Evolutionary conservation across 2,113 vertebrate genomes (phyloP).

Genomic region (Syrrhaptes paradoxus): DNA sequence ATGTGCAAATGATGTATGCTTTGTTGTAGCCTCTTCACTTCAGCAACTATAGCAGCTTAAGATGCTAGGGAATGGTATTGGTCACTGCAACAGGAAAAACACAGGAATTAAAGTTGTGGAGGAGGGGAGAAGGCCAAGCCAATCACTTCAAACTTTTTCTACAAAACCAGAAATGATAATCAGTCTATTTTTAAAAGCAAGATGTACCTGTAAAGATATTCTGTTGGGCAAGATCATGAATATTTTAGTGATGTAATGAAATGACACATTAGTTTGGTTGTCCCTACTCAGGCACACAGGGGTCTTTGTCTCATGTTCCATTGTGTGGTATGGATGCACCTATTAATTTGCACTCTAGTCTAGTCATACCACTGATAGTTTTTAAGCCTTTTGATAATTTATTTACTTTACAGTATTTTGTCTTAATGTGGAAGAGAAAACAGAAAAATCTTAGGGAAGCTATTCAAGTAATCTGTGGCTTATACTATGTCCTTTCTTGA

Average conservation of each 20-base stretch:
- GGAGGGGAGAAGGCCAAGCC: not conserved
- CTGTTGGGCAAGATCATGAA: not conserved
- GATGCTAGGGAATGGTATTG: not conserved
- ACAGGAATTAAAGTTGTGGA: not conserved
- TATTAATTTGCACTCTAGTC: not conserved
- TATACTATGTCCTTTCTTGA: not conserved
- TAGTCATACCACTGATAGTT: not conserved
- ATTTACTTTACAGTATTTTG: not conserved
- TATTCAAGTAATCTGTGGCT: not conserved
- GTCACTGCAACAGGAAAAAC: not conserved
- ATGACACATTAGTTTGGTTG: not conserved
- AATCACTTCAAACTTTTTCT: not conserved
- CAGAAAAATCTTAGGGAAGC: not conserved
- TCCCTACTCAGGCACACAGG: not conserved
- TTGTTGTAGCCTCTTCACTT: not conserved
- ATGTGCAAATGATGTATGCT: not conserved
- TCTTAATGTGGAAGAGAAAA: not conserved
- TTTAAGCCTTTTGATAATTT: not conserved
- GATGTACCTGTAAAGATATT: not conserved
- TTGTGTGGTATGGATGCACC: rapidly evolving
- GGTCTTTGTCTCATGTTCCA: not conserved
- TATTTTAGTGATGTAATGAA: not conserved
- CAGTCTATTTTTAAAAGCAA: not conserved
- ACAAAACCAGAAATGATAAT: not conserved
- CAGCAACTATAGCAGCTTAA: not conserved